Base-by-base conservation (phyloP, 2,797 vertebrate genomes). In the Rhyacichthys aspro region DNA sequence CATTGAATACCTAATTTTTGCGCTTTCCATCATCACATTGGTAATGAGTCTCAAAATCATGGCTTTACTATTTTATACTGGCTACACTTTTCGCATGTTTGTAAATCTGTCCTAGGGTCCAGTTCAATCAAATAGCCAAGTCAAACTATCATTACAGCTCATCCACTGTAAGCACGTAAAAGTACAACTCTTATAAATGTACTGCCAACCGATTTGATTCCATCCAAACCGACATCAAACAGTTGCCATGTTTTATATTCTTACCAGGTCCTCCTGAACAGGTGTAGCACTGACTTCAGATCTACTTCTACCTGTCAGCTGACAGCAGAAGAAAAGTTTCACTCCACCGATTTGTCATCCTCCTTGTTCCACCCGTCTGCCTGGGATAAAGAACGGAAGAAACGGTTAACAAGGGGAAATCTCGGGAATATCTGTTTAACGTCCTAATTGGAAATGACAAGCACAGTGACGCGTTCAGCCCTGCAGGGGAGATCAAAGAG, bases 361-460 rank as follows among this genome's bases (percentile, higher is more conserved):
- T 60, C 55, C 71, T 72, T 70, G 82, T 83, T 87, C 67, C 63
- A 67, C 78, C 78, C 69, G 69, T 72, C 69, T 76, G 63, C 60
- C 74, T 73, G 69, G 77, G 75, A 81, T 56, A 63, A 65, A 75
- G 61, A 78, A 33, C 28, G 60, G 52, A 65, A 56, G 12, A 49
- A 61, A 54, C 14, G 47, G 23, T 62, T 65, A 74, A 71, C 70
- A 61, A 63, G 67, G 70, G 80, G 76, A 49, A 70, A 78, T 74
- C 78, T 81, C 65, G 64, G 73, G 63, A 68, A 82, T 73, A 86
- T 86, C 83, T 81, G 71, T 83, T 86, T 76, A 81, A 88, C 85
- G 72, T 84, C 74, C 82, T 88, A 87, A 91, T 89, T 89, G 83
- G 73, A 83, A 88, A 84, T 81, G 89, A 86, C 88, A 88, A 74